A percentile compares a stretch with the other conserved stretches of the same genome.
phyloP scores from a whole-genome alignment of 2,888 invertebrate genomes.

The Protonemura montana region DNA sequence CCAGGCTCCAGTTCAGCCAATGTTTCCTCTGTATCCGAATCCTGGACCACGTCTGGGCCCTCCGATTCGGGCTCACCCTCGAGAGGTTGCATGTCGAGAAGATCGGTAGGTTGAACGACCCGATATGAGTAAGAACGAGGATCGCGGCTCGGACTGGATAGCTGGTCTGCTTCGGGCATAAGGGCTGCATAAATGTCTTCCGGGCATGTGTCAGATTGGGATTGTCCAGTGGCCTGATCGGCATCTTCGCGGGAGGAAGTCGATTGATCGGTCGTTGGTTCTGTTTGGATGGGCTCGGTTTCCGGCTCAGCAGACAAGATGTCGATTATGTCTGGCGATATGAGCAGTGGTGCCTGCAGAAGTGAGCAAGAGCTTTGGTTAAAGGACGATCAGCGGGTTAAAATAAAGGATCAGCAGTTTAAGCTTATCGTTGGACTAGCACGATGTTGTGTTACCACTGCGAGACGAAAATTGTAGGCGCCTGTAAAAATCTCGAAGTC shows the following conservation, averaged over 20 bases:
- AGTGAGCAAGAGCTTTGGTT: neutral
- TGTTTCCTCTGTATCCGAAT: constrained; percentile 50
- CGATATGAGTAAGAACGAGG: constrained; percentile 42
- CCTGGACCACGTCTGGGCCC: neutral
- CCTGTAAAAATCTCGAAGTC: too few species aligned
- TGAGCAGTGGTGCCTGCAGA: neutral
- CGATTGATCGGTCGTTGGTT: neutral
- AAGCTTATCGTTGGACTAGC: too few species aligned
- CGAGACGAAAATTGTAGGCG: too few species aligned
- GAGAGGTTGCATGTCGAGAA: too few species aligned
- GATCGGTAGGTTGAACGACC: too few species aligned
- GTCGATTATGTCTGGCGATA: neutral
- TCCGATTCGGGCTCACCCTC: constrained; percentile 45
- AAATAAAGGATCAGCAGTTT: too few species aligned
- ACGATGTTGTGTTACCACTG: too few species aligned
- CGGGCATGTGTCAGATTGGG: too few species aligned
- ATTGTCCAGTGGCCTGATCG: too few species aligned
- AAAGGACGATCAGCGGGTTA: too few species aligned
- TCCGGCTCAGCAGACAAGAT: neutral
- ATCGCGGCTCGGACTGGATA: neutral
- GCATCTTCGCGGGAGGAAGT: neutral
- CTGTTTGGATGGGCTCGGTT: neutral
- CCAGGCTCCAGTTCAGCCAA: constrained; percentile 48
- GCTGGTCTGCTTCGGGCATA: neutral
- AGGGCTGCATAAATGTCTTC: too few species aligned